Evolutionary conservation across 2,113 vertebrate species (phyloP), one percentile per base, ranked within the genome.

Genomic region (Scartelaos histophorus): DNA sequence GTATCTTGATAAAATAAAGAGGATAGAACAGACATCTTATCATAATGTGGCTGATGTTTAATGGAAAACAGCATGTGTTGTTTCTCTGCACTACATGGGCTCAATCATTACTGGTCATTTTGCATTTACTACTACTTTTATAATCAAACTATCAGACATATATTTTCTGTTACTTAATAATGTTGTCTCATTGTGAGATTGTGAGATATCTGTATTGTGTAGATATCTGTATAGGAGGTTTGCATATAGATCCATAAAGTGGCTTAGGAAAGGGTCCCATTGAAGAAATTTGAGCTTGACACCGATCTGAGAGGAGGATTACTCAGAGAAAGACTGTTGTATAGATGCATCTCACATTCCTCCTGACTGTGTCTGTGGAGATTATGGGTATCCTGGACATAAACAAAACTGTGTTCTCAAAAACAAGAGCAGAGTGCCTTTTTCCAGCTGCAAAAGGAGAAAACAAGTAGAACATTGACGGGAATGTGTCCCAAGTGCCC

Each of bases 391-490:
- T 11, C 66, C n/a, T 53, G 34, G 64, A 46, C 64, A 61, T 70
- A 71, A 74, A 38, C 67, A 25, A n/a, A 53, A 15, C 3, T 29
- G 13, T 64, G 24, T 19, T 79, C 34, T 69, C 13, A 21, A 78
- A 81, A 83, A 80, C 54, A 81, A 62, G 58, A 10, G 34, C 66
- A 13, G 11, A 19, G 56, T 70, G 46, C 13, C 25, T 16, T 47
- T 12, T 13, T 79, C 34, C 79, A 83, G 85, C 81, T 85, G 89
- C 80, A 74, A 68, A 58, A 46, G 67, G 53, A 56, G 45, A 76
- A 70, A 68, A 88, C 82, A 84, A 84, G 75, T 70, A 76, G 79
- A 75, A 67, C 85, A 62, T 21, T 62, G 24, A 72, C 46, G 34
- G 70, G 51, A 73, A 7, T 17, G 21, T 38, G 51, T 61, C 72